Conservation (phyloP, 2,797 vertebrate species). For the Fistularia commersonii region DNA sequence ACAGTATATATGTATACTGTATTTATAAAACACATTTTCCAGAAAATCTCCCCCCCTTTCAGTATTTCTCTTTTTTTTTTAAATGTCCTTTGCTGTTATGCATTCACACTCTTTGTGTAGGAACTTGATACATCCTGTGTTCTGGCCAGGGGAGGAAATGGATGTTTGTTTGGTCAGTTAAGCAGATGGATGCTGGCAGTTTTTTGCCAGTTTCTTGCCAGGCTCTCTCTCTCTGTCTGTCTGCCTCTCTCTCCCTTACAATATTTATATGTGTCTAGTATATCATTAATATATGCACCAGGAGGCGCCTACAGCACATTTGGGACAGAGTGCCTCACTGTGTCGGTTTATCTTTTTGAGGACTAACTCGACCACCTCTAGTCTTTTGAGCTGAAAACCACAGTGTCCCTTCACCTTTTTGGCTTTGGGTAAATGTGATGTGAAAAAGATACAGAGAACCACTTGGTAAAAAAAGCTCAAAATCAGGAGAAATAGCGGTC, state of each 20-base stretch:
- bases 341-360: conserved; percentile 38
- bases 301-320: conserved; percentile 37
- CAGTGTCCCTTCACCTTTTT: too few species aligned
- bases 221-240: conserved; percentile 5
- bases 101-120: conserved; percentile 9
- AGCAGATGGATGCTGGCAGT: conserved; percentile 6
- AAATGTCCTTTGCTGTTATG: not conserved
- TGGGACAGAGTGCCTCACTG: conserved; percentile 63
- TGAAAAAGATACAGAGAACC: too few species aligned
- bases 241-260: conserved; percentile 6
- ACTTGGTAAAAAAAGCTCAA: not conserved
- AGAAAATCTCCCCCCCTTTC: not conserved
- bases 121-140: conserved; percentile 53
- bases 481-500: not conserved
- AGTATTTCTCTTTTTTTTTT: not conserved
- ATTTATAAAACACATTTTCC: too few species aligned
- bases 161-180: conserved; percentile 63
- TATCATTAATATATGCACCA: conserved; percentile 46
- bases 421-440: too few species aligned
- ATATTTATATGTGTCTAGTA: too few species aligned
- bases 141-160: conserved; percentile 52
- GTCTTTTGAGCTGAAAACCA: not conserved
- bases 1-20: too few species aligned
- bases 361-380: conserved; percentile 29
- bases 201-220: not conserved